phyloP scores from a whole-genome alignment of 1,140 invertebrate species.

The Microplitis mediator region DNA sequence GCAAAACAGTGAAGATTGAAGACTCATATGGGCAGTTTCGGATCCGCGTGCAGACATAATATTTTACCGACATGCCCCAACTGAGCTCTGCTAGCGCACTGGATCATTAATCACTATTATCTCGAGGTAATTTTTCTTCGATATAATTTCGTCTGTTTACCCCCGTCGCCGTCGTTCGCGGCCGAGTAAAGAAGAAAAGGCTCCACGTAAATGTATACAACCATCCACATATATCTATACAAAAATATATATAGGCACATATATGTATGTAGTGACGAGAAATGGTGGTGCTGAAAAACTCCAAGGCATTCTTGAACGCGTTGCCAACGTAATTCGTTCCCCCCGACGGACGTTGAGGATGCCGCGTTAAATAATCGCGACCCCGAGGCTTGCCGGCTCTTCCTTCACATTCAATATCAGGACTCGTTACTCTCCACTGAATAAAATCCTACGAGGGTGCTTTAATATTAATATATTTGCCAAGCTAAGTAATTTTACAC shows the following conservation, averaged over 20 bases:
- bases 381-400: constrained; percentile 16
- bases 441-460: neutral
- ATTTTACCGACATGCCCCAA: constrained; percentile 16
- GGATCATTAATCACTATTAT: constrained; percentile 59
- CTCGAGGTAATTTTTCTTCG: constrained; percentile 57
- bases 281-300: constrained; percentile 5
- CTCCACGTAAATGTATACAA: too few relatives aligned
- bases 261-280: neutral
- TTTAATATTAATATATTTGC: neutral
- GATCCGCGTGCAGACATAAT: constrained; percentile 5
- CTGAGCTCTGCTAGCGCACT: constrained; percentile 11
- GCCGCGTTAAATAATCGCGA: constrained; percentile 26
- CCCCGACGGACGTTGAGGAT: neutral
- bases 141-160: constrained; percentile 59
- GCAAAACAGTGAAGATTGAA: neutral
- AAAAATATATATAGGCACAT: neutral
- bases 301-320: neutral
- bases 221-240: too few relatives aligned
- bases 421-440: constrained; percentile 15
- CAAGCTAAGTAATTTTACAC: neutral
- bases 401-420: constrained; percentile 24
- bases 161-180: constrained; percentile 30
- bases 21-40: constrained; percentile 2
- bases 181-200: too few relatives aligned
- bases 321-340: constrained; percentile 25